Base-by-base conservation (phyloP, 1,140 invertebrate genomes). In the Colletes latitarsis region DNA sequence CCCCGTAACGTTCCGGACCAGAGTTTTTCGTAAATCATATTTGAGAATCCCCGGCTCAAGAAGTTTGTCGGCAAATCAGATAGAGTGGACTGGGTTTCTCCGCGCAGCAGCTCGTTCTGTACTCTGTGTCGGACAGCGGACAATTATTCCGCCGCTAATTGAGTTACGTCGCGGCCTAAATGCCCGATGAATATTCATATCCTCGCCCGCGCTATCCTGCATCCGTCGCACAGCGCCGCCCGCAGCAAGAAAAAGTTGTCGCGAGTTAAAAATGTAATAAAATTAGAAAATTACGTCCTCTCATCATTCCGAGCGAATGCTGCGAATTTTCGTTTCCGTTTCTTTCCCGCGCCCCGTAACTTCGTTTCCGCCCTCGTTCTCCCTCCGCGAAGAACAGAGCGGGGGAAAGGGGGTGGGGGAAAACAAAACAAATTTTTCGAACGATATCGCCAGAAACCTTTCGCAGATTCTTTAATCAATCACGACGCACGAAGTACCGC, bases 171-270 rank as follows among this genome's bases (percentile, higher is more conserved):
- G 70, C 73, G 75, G 85, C 85, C 85, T 90, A 90, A 90, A 89
- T 88, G 84, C 86, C 68, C 74, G 63, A 89, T 91, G 88, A 91
- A 91, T 91, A 91, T 91, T 91, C 89, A 91, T 90, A 88, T 88
- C 81, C 76, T 77, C 69, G 66, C 53, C 57, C 58, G 72, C 66
- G 46, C 69, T 77, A 78, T 77, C 66, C 72, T 43, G 57, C 76
- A 71, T 75, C 68, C 66, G 60, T 81, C 73, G 49, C 57, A 60
- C 43, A 64, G 46, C 77, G 43, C 63, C 58, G 70, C 73, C n/a
- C 17, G 17, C 15, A 64, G 72, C 71, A 84, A 74, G 71, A 90
- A 88, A 90, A 91, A 87, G 88, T 89, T 88, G 81, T 87, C 63
- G 70, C 80, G 75, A 86, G 79, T 86, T 87, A 88, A 87, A 81